Evolutionary conservation across 2,797 vertebrate species (phyloP), one percentile per base, ranked within the genome.

Genomic region (Lycodopsis pacificus): DNA sequence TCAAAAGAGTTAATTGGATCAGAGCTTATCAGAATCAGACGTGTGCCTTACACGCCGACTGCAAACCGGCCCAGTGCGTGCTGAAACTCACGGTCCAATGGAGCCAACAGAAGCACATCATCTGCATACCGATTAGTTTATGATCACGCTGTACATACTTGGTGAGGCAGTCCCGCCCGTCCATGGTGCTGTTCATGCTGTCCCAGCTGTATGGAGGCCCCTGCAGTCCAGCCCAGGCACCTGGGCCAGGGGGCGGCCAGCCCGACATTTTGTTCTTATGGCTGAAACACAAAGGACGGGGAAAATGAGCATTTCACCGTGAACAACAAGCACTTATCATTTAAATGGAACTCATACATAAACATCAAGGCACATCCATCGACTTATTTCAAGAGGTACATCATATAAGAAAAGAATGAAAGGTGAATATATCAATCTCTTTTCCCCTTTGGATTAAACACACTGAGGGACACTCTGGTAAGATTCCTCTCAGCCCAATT

Each of bases 151-250:
- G 49, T 34, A 82, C 89, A 8, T 92, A 99, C 98, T 93, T 97
- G 95, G 95, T 95, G 95, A 97, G 96, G 95, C 95, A 96, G 80
- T 98, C 96, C 92, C 96, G 92, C 30, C 73, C 85, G 25, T 95
- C 94, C 49, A 91, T 91, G 82, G 59, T 38, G 69, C 58, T 91
- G 84, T 77, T 93, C 93, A 95, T 96, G 91, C 95, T 95, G 92
- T 99, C 97, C 98, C 97, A 99, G 93, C 96, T 96, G 94, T 96
- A 98, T 22, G 97, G 96, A 65, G 97, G 95, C 15, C 96, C 97
- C 94, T 97, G 97, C 85, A 97, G 96, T 91, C 96, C 96, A 44
- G 92, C 93, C 97, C 98, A 98, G 95, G 96, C 95, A 61, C 92
- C 96, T 84, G 67, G 96, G 88, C 90, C 89, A 7, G 97, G 96